These are phyloP conservation scores for Nemopilema nomurai DNA, from an alignment of 30 jellyfish, hydroid and myxozoan genomes.

Conservation along the genomic window DNA sequence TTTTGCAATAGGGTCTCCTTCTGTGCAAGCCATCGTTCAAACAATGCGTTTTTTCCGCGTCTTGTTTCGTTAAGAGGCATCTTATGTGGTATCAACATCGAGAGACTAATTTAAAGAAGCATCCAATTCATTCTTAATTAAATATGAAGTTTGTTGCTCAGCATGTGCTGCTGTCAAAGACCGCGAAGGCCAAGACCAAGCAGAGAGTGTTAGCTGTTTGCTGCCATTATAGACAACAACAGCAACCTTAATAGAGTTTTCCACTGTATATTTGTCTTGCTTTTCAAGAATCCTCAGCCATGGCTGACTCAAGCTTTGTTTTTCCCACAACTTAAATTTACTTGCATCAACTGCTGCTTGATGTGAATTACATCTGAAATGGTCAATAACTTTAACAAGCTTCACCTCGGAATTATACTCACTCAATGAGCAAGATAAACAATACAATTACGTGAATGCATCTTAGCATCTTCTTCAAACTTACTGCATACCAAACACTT, in stretches of 20 bases:
- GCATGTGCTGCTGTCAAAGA: slow-evolving; percentile 31
- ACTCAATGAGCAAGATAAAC: slow-evolving; percentile 33
- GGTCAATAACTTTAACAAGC: slow-evolving; percentile 16
- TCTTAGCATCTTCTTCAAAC: slow-evolving; percentile 13
- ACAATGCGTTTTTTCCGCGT: slow-evolving; percentile 6
- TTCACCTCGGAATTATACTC: slow-evolving; percentile 31
- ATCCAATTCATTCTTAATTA: slow-evolving; percentile 34
- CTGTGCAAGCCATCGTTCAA: slow-evolving; percentile 17
- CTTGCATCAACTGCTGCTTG: slow-evolving; percentile 57
- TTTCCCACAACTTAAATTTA: slow-evolving; percentile 31
- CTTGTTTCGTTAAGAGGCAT: too few relatives aligned
- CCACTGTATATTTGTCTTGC: slow-evolving; percentile 20
- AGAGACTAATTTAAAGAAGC: slow-evolving; percentile 5
- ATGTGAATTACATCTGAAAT: slow-evolving; percentile 24
- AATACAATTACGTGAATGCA: background rate
- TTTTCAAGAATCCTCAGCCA: slow-evolving; percentile 40
- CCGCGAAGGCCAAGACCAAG: slow-evolving; percentile 27
- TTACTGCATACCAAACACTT: slow-evolving; percentile 33
- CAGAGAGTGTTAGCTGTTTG: slow-evolving; percentile 28
- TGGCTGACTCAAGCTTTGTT: slow-evolving; percentile 33
- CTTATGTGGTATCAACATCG: too few relatives aligned
- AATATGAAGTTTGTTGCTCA: slow-evolving; percentile 22
- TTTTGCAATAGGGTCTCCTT: slow-evolving; percentile 18
- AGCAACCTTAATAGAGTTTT: slow-evolving; percentile 39
- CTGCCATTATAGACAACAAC: slow-evolving; percentile 36